Evolutionary conservation across 2,888 invertebrate genomes (phyloP).

Genomic region (Acholoe squamosa): DNA sequence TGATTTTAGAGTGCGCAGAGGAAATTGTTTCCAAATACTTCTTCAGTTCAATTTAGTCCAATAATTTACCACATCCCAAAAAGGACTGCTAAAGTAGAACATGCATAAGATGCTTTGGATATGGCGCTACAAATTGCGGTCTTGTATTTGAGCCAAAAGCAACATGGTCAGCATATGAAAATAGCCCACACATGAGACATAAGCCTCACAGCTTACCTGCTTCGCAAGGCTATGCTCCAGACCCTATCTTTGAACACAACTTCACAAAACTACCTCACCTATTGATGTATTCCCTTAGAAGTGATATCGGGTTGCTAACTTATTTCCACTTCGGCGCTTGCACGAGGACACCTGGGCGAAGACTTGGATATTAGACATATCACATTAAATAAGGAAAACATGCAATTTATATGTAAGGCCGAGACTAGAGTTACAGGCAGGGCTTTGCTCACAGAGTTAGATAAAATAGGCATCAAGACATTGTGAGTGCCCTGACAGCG

Average conservation of each 20-base stretch:
- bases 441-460: background rate
- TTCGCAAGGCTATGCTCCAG: background rate
- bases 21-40: too few species aligned
- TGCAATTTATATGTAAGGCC: conserved; percentile 35
- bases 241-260: conserved; percentile 37
- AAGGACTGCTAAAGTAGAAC: too few species aligned
- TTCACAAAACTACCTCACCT: background rate
- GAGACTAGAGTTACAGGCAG: conserved; percentile 8
- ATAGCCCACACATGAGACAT: background rate
- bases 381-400: conserved; percentile 9
- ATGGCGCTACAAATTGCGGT: background rate
- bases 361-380: conserved; percentile 32
- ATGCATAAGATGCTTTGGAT: too few species aligned
- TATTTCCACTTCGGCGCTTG: background rate
- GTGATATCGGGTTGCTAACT: conserved; percentile 1
- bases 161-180: background rate
- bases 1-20: too few species aligned
- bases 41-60: too few species aligned
- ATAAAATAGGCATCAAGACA: background rate
- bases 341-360: background rate
- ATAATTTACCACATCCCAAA: too few species aligned
- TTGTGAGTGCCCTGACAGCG: background rate
- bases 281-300: conserved; percentile 38
- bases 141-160: background rate
- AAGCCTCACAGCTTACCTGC: background rate